Percentiles rank a stretch among this genome's conserved stretches.
These are phyloP conservation scores for Dipodomys stephensi DNA, from an alignment of 2,113 vertebrate genomes.

Conservation along the genomic window DNA sequence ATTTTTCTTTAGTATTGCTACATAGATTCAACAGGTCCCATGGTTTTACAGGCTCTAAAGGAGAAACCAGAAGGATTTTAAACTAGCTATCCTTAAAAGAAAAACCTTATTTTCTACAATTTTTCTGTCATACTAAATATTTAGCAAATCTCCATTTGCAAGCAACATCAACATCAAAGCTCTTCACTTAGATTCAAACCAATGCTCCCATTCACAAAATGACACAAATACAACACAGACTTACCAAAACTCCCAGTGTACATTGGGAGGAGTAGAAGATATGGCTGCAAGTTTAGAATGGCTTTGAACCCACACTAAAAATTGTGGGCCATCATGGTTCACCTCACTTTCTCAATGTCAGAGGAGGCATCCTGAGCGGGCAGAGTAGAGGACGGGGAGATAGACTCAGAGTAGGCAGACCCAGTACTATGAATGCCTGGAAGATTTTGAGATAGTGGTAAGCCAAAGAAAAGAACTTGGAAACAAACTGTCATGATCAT, in stretches of 20 bases:
- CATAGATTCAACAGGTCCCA: not conserved
- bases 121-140: too few relatives aligned
- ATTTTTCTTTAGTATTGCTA: not conserved
- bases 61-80: too few relatives aligned
- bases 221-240: not conserved
- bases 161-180: not conserved
- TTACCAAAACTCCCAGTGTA: slow-evolving; percentile 30
- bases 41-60: not conserved
- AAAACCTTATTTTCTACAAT: too few relatives aligned
- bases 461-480: not conserved
- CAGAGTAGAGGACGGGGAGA: not conserved
- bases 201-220: slow-evolving; percentile 6
- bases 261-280: not conserved
- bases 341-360: not conserved
- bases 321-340: not conserved
- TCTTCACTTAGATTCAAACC: not conserved
- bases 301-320: not conserved
- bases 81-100: too few relatives aligned
- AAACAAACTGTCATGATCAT: not conserved
- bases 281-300: not conserved
- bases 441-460: not conserved
- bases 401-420: not conserved
- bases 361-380: not conserved
- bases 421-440: too few relatives aligned
- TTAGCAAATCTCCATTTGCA: too few relatives aligned